Percentiles rank a stretch among this genome's conserved stretches.
phyloP scores from a whole-genome alignment of 2,888 invertebrate genomes.

The Parnassius apollo region DNA sequence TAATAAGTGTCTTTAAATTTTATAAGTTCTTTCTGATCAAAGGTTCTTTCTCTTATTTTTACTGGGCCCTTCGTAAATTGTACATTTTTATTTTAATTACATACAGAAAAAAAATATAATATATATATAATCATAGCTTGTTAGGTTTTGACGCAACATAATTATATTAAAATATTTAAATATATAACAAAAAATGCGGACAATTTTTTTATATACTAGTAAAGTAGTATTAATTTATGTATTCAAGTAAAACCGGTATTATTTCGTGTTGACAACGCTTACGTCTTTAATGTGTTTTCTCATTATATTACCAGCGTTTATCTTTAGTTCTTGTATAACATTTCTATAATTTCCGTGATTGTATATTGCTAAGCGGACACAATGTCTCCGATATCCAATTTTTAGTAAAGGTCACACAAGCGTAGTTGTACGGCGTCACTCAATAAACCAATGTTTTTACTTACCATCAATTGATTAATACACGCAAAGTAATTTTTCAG shows the following conservation, averaged over 20 bases:
- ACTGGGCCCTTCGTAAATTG: not conserved
- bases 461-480: no score
- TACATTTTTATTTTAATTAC: slow-evolving; percentile 1
- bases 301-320: slow-evolving; percentile 18
- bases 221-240: slow-evolving; percentile 12
- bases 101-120: no score
- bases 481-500: no score
- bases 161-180: slow-evolving; percentile 9
- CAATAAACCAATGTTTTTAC: no score
- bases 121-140: not conserved
- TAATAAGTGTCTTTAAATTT: not conserved
- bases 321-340: slow-evolving; percentile 20
- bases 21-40: not conserved
- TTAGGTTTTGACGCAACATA: not conserved
- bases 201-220: slow-evolving; percentile 12
- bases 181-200: slow-evolving; percentile 10
- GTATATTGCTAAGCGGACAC: slow-evolving; percentile 1
- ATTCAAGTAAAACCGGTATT: slow-evolving; percentile 26
- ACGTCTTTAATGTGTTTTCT: slow-evolving; percentile 11
- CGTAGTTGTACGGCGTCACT: slow-evolving; percentile 8
- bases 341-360: slow-evolving; percentile 20
- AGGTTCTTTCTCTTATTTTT: not conserved
- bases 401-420: slow-evolving; percentile 17
- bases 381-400: not conserved
- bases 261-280: slow-evolving; percentile 11